A percentile compares a stretch with the other conserved stretches of the same genome.
Conservation (phyloP, 2,797 vertebrate species). For the Acrossocheilus fasciatus region DNA sequence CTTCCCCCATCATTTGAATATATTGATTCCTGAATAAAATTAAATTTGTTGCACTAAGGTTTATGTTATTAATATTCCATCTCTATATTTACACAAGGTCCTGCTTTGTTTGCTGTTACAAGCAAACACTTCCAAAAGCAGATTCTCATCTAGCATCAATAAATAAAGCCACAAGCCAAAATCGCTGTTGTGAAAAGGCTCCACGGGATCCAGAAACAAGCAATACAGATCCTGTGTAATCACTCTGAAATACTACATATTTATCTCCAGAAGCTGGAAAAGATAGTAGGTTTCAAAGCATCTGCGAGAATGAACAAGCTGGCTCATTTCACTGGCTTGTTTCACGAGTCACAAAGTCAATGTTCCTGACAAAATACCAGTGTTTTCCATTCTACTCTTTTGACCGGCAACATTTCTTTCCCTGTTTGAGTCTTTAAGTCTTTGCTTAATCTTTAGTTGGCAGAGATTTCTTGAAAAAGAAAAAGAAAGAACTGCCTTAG, state of each 20-base stretch:
- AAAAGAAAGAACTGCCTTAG: background rate
- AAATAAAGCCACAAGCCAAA: conserved; percentile 32
- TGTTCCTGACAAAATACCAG: conserved; percentile 22
- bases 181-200: background rate
- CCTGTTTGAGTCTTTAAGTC: background rate
- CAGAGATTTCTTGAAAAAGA: background rate
- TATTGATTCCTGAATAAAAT: background rate
- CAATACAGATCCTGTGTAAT: conserved; percentile 33
- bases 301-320: background rate
- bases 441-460: background rate
- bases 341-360: background rate
- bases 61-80: conserved; percentile 3
- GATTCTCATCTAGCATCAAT: conserved; percentile 29
- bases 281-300: conserved; percentile 2
- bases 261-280: conserved; percentile 35
- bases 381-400: background rate
- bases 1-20: background rate
- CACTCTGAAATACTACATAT: conserved; percentile 20
- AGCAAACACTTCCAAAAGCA: conserved; percentile 13
- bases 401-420: background rate
- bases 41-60: background rate
- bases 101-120: conserved; percentile 7
- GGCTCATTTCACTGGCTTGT: background rate
- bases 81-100: conserved; percentile 4
- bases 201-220: conserved; percentile 18